A percentile compares a stretch with the other conserved stretches of the same genome.
These are phyloP conservation scores for Coelopa pilipes DNA, from an alignment of 2,888 invertebrate genomes.

Conservation along the genomic window DNA sequence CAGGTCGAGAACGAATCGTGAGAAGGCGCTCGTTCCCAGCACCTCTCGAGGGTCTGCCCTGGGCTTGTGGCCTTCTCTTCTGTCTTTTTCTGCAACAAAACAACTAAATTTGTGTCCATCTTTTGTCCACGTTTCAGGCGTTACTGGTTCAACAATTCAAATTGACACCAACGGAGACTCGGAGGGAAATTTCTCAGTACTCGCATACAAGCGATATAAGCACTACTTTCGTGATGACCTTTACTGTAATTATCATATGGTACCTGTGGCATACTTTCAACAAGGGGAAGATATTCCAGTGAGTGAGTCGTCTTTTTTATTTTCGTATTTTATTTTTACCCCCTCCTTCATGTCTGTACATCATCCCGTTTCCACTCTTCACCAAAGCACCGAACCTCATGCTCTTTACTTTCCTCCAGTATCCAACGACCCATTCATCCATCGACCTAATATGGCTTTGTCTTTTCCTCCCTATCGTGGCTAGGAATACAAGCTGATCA, in stretches of 20 bases:
- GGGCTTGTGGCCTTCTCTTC: too few species aligned
- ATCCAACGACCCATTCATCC: too few species aligned
- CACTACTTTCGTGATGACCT: slow-evolving; percentile 69
- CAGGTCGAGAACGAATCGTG: too few species aligned
- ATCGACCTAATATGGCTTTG: background rate
- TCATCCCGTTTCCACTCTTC: too few species aligned
- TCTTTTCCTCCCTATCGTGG: slow-evolving; percentile 37
- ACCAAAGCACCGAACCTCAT: background rate
- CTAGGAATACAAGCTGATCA: slow-evolving; percentile 79
- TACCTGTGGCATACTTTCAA: slow-evolving; percentile 85
- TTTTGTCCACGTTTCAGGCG: slow-evolving; percentile 73
- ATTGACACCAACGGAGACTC: slow-evolving; percentile 94
- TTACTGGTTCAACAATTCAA: slow-evolving; percentile 92
- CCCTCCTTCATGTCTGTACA: too few species aligned
- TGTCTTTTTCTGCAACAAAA: too few species aligned
- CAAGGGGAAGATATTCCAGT: slow-evolving; percentile 82
- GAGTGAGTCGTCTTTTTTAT: slow-evolving; percentile 72
- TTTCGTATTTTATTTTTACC: slow-evolving; percentile 36
- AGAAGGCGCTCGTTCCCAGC: too few species aligned
- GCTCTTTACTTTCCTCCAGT: too few species aligned
- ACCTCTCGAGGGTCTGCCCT: too few species aligned
- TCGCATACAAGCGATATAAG: slow-evolving; percentile 77
- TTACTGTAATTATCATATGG: slow-evolving; percentile 81
- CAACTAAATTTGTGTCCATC: background rate
- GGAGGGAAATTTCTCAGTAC: slow-evolving; percentile 95